Percentiles rank a stretch among this genome's conserved stretches.
Evolutionary conservation across 2,888 invertebrate species (phyloP).

Genomic region (Drosophila longiperda): DNA sequence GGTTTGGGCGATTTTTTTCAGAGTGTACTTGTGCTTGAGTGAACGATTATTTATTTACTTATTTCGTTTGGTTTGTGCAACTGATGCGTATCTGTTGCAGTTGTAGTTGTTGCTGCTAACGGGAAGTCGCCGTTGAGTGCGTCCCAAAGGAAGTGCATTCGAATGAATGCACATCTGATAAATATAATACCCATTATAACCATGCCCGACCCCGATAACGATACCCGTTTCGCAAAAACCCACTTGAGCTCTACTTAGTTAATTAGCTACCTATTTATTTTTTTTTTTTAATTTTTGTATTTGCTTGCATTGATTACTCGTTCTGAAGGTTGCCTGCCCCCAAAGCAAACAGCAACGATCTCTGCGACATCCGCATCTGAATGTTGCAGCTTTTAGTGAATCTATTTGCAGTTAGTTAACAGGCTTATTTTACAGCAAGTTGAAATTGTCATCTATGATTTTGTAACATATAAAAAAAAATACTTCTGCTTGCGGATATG

Average conservation of each 20-base stretch:
- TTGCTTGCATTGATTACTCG: slow-evolving; percentile 29
- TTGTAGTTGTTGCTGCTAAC: slow-evolving; percentile 51
- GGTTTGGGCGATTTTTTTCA: neutral
- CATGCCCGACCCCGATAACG: slow-evolving; percentile 20
- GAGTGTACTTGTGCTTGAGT: slow-evolving; percentile 35
- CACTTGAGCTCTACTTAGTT: slow-evolving; percentile 46
- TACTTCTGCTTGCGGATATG: neutral
- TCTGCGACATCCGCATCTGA: slow-evolving; percentile 22
- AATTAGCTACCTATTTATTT: slow-evolving; percentile 43
- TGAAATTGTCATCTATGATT: neutral
- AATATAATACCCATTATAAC: slow-evolving; percentile 66
- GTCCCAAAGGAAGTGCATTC: slow-evolving; percentile 75
- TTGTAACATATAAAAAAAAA: neutral
- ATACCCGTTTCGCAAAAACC: slow-evolving; percentile 12
- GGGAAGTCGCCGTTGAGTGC: slow-evolving; percentile 77
- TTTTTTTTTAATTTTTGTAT: slow-evolving; percentile 2
- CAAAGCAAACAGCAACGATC: slow-evolving; percentile 25
- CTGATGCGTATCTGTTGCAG: slow-evolving; percentile 70
- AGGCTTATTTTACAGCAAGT: neutral
- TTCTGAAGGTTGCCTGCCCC: slow-evolving; percentile 47
- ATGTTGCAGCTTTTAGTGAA: neutral
- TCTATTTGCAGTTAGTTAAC: neutral
- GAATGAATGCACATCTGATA: slow-evolving; percentile 80
- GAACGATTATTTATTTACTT: slow-evolving; percentile 62
- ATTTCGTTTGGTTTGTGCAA: slow-evolving; percentile 58